Evolutionary conservation across 2,113 vertebrate genomes (phyloP).

Genomic region (Pitta sordida): DNA sequence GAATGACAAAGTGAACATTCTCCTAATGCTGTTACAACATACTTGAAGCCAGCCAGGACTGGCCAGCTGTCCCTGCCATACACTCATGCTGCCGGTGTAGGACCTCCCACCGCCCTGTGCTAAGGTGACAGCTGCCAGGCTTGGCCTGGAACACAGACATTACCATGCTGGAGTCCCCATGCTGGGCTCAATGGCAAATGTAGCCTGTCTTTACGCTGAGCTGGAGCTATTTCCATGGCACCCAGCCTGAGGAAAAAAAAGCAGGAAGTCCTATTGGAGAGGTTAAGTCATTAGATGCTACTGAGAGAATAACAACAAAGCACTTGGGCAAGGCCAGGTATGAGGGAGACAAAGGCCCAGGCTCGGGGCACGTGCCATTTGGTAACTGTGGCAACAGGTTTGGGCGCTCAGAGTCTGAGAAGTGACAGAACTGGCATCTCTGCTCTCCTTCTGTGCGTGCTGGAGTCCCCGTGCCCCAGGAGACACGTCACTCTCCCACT

Average conservation of each 20-base stretch:
- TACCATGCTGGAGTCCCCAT: neutral
- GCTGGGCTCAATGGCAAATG: neutral
- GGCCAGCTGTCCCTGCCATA: neutral
- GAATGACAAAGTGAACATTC: neutral
- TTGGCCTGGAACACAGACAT: neutral
- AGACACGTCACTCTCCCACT: accelerated
- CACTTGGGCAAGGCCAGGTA: neutral
- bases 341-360: neutral
- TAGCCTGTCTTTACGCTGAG: neutral
- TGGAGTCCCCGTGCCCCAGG: neutral
- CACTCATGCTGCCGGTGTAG: neutral
- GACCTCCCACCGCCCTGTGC: neutral
- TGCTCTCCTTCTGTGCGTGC: accelerated
- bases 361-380: neutral
- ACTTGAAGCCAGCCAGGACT: neutral
- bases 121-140: neutral
- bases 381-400: neutral
- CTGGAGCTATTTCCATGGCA: neutral
- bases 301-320: neutral
- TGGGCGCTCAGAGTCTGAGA: neutral
- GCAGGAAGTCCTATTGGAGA: neutral
- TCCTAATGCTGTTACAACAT: neutral
- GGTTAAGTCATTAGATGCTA: neutral
- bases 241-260: neutral
- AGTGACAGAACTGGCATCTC: neutral